These are phyloP conservation scores for Oryzias javanicus DNA, from an alignment of 2,113 vertebrate genomes.

Conservation along the genomic window DNA sequence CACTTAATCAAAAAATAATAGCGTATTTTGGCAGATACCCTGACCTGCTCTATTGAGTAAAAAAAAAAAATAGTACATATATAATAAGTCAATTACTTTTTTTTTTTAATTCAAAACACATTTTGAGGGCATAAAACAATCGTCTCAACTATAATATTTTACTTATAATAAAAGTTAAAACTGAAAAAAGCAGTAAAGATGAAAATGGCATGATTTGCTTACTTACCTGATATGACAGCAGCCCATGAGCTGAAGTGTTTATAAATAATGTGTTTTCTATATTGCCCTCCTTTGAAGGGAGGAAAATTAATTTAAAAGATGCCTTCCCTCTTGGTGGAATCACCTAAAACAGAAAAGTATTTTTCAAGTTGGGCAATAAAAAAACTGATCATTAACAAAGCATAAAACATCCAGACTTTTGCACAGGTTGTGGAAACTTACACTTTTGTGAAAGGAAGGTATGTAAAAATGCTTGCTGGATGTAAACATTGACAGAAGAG, in stretches of 20 bases:
- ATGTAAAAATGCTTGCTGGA: conserved; percentile 93
- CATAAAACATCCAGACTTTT: background rate
- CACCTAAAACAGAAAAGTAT: conserved; percentile 72
- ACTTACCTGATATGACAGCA: conserved; percentile 86
- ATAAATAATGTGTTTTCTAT: conserved; percentile 98
- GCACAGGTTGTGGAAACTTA: conserved; percentile 67
- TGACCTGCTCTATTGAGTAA: no score
- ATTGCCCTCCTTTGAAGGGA: conserved; percentile 91
- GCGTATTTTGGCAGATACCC: no score
- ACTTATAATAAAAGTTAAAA: no score
- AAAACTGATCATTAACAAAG: background rate
- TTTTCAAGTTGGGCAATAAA: background rate
- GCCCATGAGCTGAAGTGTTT: conserved; percentile 94
- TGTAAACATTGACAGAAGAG: conserved; percentile 93
- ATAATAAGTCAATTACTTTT: no score
- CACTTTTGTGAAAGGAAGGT: conserved; percentile 91
- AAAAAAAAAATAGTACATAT: no score
- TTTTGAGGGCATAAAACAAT: no score
- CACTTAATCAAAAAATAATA: no score
- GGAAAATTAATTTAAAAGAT: conserved; percentile 94
- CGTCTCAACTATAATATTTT: no score
- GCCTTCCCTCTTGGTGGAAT: conserved; percentile 92
- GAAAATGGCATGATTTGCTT: background rate
- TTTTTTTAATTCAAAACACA: no score
- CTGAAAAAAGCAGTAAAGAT: no score